Evolutionary conservation across 2,113 vertebrate genomes (phyloP).

Genomic region (Mustela lutreola): DNA sequence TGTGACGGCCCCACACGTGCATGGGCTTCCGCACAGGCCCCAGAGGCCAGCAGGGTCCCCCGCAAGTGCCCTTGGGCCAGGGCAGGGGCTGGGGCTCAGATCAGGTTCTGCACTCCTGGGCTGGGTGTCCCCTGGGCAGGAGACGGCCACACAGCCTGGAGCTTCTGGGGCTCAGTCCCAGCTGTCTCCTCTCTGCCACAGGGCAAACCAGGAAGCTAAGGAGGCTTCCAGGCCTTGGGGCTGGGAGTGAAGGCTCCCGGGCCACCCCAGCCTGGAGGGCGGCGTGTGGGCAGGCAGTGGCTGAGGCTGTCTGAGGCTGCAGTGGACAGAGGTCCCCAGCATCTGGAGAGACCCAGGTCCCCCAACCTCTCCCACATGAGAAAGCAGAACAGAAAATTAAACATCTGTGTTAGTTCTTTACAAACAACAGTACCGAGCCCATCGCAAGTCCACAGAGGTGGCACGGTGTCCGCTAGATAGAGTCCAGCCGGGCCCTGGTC

Average conservation of each 20-base stretch:
- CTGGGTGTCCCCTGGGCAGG: neutral
- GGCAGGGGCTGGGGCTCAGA: neutral
- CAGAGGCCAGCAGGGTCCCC: neutral
- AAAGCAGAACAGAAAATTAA: neutral
- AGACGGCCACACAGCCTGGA: neutral
- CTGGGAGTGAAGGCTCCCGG: neutral
- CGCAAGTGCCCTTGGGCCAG: no score
- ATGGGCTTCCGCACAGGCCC: neutral
- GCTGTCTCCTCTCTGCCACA: neutral
- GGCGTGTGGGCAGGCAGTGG: neutral
- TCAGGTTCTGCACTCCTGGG: neutral
- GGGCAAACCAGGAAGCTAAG: no score
- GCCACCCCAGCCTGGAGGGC: neutral
- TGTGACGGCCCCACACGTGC: neutral
- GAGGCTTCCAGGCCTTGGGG: neutral
- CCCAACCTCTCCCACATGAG: neutral
- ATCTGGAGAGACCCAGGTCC: neutral
- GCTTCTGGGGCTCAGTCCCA: no score
- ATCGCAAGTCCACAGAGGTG: neutral
- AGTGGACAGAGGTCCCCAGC: neutral
- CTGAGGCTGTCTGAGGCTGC: neutral
- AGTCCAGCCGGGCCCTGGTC: neutral
- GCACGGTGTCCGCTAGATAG: neutral
- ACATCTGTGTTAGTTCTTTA: neutral
- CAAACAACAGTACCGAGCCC: neutral